phyloP scores from a whole-genome alignment of 2,888 invertebrate species.

The Caenorhabditis zanzibari region DNA sequence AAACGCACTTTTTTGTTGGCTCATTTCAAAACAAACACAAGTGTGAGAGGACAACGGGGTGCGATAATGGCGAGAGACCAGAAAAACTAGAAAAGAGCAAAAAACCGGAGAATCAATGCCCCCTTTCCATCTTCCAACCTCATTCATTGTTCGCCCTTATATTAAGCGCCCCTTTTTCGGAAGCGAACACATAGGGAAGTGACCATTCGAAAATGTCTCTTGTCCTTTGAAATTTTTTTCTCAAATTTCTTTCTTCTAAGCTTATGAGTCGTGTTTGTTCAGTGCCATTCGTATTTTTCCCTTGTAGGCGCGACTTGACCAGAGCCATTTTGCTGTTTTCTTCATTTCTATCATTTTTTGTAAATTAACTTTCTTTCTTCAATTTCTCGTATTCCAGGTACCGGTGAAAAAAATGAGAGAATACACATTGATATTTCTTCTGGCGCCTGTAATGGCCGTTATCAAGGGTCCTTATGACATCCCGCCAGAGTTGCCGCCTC shows the following conservation, averaged over 20 bases:
- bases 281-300: constrained; percentile 24
- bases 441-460: constrained; percentile 29
- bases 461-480: constrained; percentile 47
- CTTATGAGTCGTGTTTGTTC: constrained; percentile 3
- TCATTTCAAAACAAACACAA: constrained; percentile 59
- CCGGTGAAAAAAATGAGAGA: constrained; percentile 40
- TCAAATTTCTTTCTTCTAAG: not conserved
- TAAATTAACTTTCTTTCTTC: not conserved
- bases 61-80: constrained; percentile 46
- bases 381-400: constrained; percentile 19
- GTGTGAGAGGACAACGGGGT: constrained; percentile 26
- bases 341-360: not conserved
- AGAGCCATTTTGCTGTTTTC: constrained; percentile 4
- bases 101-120: constrained; percentile 46
- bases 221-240: not conserved
- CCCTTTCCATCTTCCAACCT: not conserved
- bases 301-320: constrained; percentile 28
- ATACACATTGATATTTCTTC: constrained; percentile 20
- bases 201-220: not conserved
- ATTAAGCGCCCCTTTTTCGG: constrained; percentile 31
- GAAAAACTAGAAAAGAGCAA: constrained; percentile 60
- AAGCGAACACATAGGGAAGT: constrained; percentile 21
- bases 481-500: constrained; percentile 55
- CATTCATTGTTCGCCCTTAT: constrained; percentile 32
- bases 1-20: constrained; percentile 61